Evolutionary conservation across 2,113 vertebrate species (phyloP).

Genomic region (Anguilla rostrata): DNA sequence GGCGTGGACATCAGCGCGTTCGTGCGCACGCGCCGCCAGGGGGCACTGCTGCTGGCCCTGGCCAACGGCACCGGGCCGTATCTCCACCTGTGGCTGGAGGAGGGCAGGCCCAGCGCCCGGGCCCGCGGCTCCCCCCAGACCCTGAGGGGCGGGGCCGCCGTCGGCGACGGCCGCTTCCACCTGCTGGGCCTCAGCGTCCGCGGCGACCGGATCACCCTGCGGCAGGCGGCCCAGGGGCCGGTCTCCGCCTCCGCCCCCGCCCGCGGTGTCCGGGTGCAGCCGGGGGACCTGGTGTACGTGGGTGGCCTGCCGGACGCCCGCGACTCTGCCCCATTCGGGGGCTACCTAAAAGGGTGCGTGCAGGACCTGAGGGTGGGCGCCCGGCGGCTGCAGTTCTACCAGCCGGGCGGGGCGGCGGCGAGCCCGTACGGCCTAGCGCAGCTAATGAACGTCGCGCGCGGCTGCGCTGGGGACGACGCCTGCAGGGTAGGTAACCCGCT

Average conservation of each 20-base stretch:
- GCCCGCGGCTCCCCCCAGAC: slow-evolving; percentile 68
- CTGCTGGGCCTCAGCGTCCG: slow-evolving; percentile 77
- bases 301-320: slow-evolving; percentile 78
- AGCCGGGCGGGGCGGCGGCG: slow-evolving; percentile 45
- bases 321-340: slow-evolving; percentile 67
- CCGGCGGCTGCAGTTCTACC: slow-evolving; percentile 81
- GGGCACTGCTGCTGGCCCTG: slow-evolving; percentile 78
- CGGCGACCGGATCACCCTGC: slow-evolving; percentile 61
- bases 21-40: slow-evolving; percentile 71
- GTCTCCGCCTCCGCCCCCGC: slow-evolving; percentile 66
- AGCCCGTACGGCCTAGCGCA: slow-evolving; percentile 51
- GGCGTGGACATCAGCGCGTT: slow-evolving; percentile 81
- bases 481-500: slow-evolving; percentile 76
- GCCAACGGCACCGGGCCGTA: slow-evolving; percentile 70
- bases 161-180: slow-evolving; percentile 79
- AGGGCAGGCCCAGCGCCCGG: slow-evolving; percentile 70
- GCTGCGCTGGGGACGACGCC: slow-evolving; percentile 76
- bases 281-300: slow-evolving; percentile 69
- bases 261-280: slow-evolving; percentile 55
- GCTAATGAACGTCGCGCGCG: slow-evolving; percentile 69
- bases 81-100: slow-evolving; percentile 74
- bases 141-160: slow-evolving; percentile 45
- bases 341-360: slow-evolving; percentile 87
- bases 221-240: slow-evolving; percentile 71
- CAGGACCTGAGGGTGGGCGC: slow-evolving; percentile 84